These are phyloP conservation scores for Acropora tenuis DNA, from an alignment of 64 coral and sea anemone genomes.

Conservation along the genomic window DNA sequence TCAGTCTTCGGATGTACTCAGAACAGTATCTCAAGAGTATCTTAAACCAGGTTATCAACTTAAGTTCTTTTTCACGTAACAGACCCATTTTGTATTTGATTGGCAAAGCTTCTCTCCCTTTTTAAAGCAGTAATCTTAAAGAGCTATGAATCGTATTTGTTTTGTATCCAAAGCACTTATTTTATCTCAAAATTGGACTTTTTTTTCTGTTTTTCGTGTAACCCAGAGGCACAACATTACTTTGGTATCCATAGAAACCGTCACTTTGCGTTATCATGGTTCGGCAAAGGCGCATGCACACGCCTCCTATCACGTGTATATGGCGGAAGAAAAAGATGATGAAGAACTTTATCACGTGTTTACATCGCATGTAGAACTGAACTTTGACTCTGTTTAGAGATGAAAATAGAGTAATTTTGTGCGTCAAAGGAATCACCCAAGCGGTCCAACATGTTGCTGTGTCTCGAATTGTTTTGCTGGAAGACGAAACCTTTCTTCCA, in stretches of 20 bases:
- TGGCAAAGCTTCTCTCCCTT: no score
- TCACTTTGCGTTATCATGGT: neutral
- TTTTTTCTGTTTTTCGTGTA: neutral
- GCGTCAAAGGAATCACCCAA: neutral
- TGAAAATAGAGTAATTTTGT: neutral
- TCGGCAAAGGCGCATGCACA: neutral
- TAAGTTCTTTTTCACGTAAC: no score
- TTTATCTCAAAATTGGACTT: neutral
- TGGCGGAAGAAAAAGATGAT: neutral
- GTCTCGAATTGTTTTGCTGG: neutral
- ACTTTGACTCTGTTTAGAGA: neutral
- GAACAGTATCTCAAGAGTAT: no score
- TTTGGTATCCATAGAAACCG: neutral
- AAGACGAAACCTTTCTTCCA: neutral
- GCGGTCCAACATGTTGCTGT: neutral
- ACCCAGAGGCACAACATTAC: no score
- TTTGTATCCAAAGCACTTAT: no score
- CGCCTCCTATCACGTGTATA: neutral
- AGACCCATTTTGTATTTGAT: no score
- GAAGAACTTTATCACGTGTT: neutral
- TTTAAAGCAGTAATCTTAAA: no score
- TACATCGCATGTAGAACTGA: neutral
- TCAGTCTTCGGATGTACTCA: no score
- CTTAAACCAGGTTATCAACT: no score
- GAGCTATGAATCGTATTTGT: no score